These are phyloP conservation scores for Catharus ustulatus DNA, from an alignment of 2,797 vertebrate species.

Conservation along the genomic window DNA sequence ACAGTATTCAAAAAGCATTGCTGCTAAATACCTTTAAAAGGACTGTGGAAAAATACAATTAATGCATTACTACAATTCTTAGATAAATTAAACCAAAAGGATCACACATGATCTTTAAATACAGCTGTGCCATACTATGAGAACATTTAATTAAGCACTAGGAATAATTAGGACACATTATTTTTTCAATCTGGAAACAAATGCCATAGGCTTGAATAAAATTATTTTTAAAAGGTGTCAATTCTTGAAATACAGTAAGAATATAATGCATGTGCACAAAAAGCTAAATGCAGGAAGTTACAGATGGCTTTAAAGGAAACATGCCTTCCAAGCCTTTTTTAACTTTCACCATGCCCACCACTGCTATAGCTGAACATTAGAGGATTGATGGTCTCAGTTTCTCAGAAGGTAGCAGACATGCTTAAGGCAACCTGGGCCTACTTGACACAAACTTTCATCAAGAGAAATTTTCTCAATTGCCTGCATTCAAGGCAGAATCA, in stretches of 20 bases:
- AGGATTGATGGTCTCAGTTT: background rate
- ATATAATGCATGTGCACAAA: background rate
- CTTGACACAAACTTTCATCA: background rate
- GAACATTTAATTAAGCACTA: background rate
- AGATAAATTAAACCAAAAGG: background rate
- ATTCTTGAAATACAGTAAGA: background rate
- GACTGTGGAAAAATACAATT: background rate
- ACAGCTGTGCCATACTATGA: background rate
- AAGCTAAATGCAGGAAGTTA: background rate
- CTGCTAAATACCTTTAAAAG: background rate
- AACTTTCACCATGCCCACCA: background rate
- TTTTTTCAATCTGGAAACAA: background rate
- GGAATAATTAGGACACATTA: background rate
- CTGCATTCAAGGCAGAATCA: background rate
- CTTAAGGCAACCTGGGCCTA: background rate
- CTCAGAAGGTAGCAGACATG: accelerated
- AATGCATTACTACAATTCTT: background rate
- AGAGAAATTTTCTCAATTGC: background rate
- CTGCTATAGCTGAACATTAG: accelerated
- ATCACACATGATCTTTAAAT: background rate
- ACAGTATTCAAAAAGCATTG: background rate
- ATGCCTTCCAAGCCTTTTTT: background rate
- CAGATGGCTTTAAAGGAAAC: background rate
- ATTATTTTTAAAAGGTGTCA: background rate
- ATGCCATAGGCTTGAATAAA: background rate